Evolutionary conservation across 2,888 invertebrate genomes (phyloP).

Genomic region (Pyrochroa serraticornis): DNA sequence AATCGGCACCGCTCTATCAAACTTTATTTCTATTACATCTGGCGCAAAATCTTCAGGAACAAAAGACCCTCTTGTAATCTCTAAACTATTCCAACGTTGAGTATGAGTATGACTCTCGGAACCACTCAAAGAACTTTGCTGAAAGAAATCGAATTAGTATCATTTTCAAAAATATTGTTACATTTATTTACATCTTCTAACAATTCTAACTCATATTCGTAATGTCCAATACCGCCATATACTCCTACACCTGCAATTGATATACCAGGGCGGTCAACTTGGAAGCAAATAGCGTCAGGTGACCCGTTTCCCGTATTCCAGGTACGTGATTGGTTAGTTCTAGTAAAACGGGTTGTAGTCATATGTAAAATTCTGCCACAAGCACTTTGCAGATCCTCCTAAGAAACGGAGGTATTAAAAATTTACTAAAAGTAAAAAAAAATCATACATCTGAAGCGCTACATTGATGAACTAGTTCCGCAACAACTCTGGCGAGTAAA

Average conservation of each 20-base stretch:
- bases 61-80: conserved; percentile 82
- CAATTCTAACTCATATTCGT: conserved; percentile 90
- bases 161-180: background rate
- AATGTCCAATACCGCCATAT: conserved; percentile 87
- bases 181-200: conserved; percentile 73
- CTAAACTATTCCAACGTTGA: conserved; percentile 88
- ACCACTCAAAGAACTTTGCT: conserved; percentile 60
- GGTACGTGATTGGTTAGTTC: conserved; percentile 85
- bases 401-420: conserved; percentile 16
- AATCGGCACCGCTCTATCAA: conserved; percentile 84
- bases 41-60: conserved; percentile 85
- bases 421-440: conserved; percentile 14
- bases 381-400: conserved; percentile 74
- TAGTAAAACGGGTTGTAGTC: conserved; percentile 89
- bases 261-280: conserved; percentile 88
- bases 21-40: conserved; percentile 89
- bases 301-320: conserved; percentile 98
- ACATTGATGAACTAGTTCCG: conserved; percentile 84
- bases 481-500: conserved; percentile 80
- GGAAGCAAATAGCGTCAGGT: conserved; percentile 94
- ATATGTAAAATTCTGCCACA: conserved; percentile 80
- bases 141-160: conserved; percentile 29
- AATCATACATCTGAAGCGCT: conserved; percentile 72
- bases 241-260: conserved; percentile 88
- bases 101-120: conserved; percentile 65